Evolutionary conservation across 2,113 vertebrate species (phyloP), one percentile per base, ranked within the genome.

Genomic region (Malurus elegans): DNA sequence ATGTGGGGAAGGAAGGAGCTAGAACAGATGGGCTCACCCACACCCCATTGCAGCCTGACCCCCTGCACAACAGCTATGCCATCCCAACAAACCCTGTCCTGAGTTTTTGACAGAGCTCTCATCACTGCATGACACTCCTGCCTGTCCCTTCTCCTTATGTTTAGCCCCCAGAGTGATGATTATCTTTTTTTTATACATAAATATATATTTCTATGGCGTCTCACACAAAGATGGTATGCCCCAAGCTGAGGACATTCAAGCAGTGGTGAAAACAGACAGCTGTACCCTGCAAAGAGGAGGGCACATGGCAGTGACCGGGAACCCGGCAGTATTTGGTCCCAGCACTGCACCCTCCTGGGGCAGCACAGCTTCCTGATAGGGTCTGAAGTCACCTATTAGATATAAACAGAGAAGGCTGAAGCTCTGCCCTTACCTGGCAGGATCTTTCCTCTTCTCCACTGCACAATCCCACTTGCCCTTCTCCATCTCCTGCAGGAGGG

Each of bases 371-470:
- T 71, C 29, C 17, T 25, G 21, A 25, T 20, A 18, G 29, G 32
- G 25, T 47, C 71, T 17, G 36, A 45, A 85, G 26, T 16, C 32
- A 25, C 21, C 12, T 26, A 5, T 10, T 0, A 48, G 15, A 36
- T 7, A 53, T 0, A 20, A 71, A 34, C 6, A 58, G n/a, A 61
- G 64, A 79, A 73, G 13, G 29, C 11, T n/a, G 76, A 75, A 67
- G 62, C 25, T 54, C 34, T 87, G 50, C 88, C 48, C 91, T 87
- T 98, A 99, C 99, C 98, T 99, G 96, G 96, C 97, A 28, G 95
- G n/a, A 62, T 98, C 98, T 94, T 97, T 98, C 81, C 93, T 97
- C 92, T 96, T 96, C 40, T 98, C 98, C 0, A 44, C 8, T 1
- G 67, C 12, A 4, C 56, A 75, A 82, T 94, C 57, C 69, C 95